Evolutionary conservation across 2,888 invertebrate genomes (phyloP), one percentile per base, ranked within the genome.

Genomic region (Chrysopilus asiliformis): DNA sequence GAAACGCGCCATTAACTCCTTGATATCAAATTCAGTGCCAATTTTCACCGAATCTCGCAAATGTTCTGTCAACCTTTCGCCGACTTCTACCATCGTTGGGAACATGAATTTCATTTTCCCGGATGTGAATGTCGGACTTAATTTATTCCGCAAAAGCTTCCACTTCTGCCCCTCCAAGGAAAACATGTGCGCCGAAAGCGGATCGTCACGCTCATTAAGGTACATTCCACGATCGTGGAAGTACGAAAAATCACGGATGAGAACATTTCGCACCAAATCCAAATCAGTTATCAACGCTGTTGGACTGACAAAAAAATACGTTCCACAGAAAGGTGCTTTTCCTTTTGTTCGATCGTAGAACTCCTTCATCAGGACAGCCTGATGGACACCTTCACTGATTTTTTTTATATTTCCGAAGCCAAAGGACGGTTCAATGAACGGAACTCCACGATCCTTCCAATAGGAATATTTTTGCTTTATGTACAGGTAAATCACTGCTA

Each of bases 81-180:
- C 53, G 22, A 64, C 62, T 1, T 46, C 43, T 0, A 50, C 40
- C 7, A 67, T 45, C 1, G 56, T 54, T 6, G 50, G 49, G 32
- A 63, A 65, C 66, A 68, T 67, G 17, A 50, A 53, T 42, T 64
- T 67, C 54, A 70, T 64, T 46, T 65, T 68, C 4, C 65, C 66
- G 0, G 66, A 58, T 2, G 65, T 65, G 35, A 70, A 70, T 0
- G 65, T 62, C 1, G 68, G 65, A 0, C 65, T 60, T 17, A 69
- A 39, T 32, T 66, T 64, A 1, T 52, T 48, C 10, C 70, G 51
- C 28, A 68, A 45, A 12, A 53, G 50, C 32, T 60, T 65, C 70
- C 70, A 70, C 32, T 60, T 54, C 2, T 55, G 49, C 2, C 64
- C 66, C 3, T 57, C 57, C 16, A 62, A 36, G 10, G 47, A 44